These are phyloP conservation scores for Drosophila cognata DNA, from an alignment of 2,888 invertebrate species.

Conservation along the genomic window DNA sequence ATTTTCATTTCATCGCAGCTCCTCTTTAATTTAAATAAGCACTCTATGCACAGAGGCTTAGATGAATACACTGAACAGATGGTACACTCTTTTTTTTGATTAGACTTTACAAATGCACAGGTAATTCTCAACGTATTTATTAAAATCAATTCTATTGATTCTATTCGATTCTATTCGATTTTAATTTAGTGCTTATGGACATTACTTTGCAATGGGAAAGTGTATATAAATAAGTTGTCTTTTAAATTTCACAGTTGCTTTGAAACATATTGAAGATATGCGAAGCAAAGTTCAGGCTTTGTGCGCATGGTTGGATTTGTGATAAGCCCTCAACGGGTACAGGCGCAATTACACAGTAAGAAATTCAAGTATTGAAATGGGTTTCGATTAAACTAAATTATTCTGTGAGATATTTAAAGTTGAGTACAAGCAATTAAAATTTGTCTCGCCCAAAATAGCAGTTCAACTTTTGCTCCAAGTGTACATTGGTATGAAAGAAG, in stretches of 20 bases:
- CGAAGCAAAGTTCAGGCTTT: slow-evolving; percentile 28
- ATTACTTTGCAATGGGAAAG: not conserved
- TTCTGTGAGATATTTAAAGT: not conserved
- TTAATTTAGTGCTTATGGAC: not conserved
- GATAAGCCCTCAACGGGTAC: slow-evolving; percentile 28
- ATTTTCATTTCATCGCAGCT: no score
- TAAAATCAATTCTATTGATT: not conserved
- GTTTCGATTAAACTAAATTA: not conserved
- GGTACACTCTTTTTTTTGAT: not conserved
- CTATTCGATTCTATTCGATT: not conserved
- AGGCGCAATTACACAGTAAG: slow-evolving; percentile 9
- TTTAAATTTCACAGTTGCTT: not conserved
- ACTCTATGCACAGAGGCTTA: not conserved
- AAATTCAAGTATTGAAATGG: not conserved
- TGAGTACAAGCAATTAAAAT: not conserved
- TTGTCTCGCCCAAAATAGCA: not conserved
- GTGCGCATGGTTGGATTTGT: slow-evolving; percentile 26
- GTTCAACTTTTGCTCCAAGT: slow-evolving; percentile 9
- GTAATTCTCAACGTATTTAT: not conserved
- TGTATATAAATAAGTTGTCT: not conserved
- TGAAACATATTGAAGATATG: slow-evolving; percentile 28
- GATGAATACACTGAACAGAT: not conserved
- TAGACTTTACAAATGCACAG: not conserved
- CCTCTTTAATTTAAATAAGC: not conserved
- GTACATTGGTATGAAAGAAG: slow-evolving; percentile 7